Evolutionary conservation across 2,797 vertebrate genomes (phyloP), one percentile per base, ranked within the genome.

Genomic region (Melanotaenia parkinsoni): DNA sequence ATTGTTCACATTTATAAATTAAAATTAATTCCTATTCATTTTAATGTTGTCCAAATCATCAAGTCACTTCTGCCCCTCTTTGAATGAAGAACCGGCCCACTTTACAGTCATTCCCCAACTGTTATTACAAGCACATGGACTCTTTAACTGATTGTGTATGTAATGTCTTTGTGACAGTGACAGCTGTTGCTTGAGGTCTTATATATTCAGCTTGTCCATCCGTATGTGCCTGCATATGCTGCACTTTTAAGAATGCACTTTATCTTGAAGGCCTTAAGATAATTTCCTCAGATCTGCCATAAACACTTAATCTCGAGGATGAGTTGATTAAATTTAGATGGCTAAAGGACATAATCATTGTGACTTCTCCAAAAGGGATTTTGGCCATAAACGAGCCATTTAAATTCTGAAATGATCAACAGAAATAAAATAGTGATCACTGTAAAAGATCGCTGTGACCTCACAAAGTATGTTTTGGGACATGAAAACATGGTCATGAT

Each of bases 21-120:
- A 35, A 79, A 77, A 82, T 63, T 7, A 51, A 68, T 63, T 50
- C 56, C 18, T 12, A 57, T 75, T 51, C 10, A 26, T 53, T 26
- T 24, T 24, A 26, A 37, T 61, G 20, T 67, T 67, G 24, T 72
- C 45, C 20, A 60, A 47, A 69, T 80, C 24, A 32, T 7, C 32
- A 33, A 33, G 16, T 60, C 28, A 50, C 26, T 5, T 67, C 18
- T 28, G 16, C 1, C 5, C 11, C 2, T 0, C 61, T 64, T 45
- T 54, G n/a, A 77, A 20, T 60, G 33, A 67, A 58, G 58, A 74
- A 20, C 24, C n/a, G 33, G 16, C 56, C 11, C 32, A 11, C 80
- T 74, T 33, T 53, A 26, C 7, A 35, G 22, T 47, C 40, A 40
- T 32, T 54, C 18, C 16, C 28, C 0, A 1, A 14, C 58, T 37